These are phyloP conservation scores for Hermatobates lingyangjiaoensis DNA, from an alignment of 1,140 invertebrate species.

Conservation along the genomic window DNA sequence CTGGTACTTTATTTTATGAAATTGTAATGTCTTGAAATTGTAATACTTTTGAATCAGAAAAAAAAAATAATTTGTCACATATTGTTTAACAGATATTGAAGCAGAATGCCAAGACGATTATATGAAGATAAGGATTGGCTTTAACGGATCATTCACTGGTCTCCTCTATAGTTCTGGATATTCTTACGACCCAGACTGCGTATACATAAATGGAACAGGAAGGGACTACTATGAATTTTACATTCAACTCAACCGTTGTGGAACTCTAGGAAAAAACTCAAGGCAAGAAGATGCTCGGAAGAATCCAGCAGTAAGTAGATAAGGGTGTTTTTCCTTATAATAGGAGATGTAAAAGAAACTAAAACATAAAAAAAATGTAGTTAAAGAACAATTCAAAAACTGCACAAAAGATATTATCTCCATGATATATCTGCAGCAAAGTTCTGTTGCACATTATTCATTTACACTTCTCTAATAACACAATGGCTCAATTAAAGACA, in stretches of 20 bases:
- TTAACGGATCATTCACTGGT: constrained; percentile 78
- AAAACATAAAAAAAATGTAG: too few relatives aligned
- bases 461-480: too few relatives aligned
- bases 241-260: constrained; percentile 79
- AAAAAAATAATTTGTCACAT: too few relatives aligned
- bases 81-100: constrained; percentile 88
- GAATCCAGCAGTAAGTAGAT: constrained; percentile 52
- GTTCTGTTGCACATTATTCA: too few relatives aligned
- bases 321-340: not conserved
- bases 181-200: constrained; percentile 81
- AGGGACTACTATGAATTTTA: constrained; percentile 82
- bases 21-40: too few relatives aligned
- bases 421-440: too few relatives aligned
- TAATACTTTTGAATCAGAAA: too few relatives aligned
- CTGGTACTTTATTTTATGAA: too few relatives aligned
- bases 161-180: constrained; percentile 81
- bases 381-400: too few relatives aligned
- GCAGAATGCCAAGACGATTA: constrained; percentile 88
- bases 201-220: constrained; percentile 85
- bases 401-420: too few relatives aligned
- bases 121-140: constrained; percentile 81
- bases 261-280: constrained; percentile 72
- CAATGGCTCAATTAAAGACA: too few relatives aligned
- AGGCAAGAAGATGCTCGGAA: constrained; percentile 66
- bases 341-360: too few relatives aligned